Conservation (phyloP, 2,888 invertebrate species). For the Cephus nigrinus region DNA sequence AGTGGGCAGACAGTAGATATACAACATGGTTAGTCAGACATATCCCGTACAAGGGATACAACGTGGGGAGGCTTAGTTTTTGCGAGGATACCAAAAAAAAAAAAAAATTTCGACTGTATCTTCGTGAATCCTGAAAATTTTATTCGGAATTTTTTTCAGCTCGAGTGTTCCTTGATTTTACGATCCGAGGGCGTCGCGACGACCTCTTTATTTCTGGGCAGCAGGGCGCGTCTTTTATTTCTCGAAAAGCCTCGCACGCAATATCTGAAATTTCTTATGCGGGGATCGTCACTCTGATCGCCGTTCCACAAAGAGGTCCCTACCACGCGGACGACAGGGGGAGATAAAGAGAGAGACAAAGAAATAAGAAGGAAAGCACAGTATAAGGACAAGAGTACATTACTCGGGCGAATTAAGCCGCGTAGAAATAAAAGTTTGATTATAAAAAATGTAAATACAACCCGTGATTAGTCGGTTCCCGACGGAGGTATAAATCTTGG, state of each 20-base stretch:
- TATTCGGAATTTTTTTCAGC: not conserved
- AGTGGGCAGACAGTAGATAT: not conserved
- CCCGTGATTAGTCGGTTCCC: slow-evolving; percentile 18
- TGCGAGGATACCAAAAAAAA: not conserved
- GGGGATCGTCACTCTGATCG: not conserved
- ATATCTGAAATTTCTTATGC: not conserved
- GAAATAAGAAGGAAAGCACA: not conserved
- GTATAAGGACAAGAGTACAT: not conserved
- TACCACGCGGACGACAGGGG: not conserved
- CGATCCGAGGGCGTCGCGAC: not conserved
- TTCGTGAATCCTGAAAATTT: not conserved
- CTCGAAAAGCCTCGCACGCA: not conserved
- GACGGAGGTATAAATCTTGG: slow-evolving; percentile 17
- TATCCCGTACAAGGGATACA: no score
- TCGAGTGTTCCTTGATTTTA: not conserved
- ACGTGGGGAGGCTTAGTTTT: no score
- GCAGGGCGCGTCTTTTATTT: not conserved
- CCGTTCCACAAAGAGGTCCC: not conserved
- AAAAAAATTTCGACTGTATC: not conserved
- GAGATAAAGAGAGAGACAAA: not conserved
- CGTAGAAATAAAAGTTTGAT: slow-evolving; percentile 14
- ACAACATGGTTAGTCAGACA: not conserved
- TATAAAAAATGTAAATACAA: slow-evolving; percentile 18
- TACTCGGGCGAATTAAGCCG: not conserved
- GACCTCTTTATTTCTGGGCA: not conserved